Evolutionary conservation across 2,888 invertebrate species (phyloP).

Genomic region (Apamea anceps): DNA sequence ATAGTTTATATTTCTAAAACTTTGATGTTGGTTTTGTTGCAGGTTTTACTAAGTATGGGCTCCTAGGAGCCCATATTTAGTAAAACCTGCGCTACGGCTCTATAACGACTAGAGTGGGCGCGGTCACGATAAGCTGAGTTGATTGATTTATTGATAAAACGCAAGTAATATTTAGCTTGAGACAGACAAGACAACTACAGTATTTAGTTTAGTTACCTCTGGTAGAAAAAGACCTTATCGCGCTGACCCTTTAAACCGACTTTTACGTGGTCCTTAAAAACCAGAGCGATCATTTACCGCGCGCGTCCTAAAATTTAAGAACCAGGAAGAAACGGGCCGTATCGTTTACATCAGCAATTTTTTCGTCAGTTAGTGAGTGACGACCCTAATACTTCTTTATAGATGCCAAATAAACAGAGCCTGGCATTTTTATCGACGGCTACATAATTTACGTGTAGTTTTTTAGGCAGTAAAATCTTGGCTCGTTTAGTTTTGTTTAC

Average conservation of each 20-base stretch:
- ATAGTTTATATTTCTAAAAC: neutral
- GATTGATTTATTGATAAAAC: conserved; percentile 15
- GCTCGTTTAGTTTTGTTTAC: conserved; percentile 25
- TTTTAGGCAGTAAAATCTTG: conserved; percentile 32
- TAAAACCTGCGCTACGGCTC: neutral
- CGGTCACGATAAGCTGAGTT: neutral
- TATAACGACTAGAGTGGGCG: neutral
- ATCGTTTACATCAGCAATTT: conserved; percentile 52
- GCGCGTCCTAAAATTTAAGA: conserved; percentile 29
- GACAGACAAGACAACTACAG: neutral
- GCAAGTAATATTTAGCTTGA: neutral
- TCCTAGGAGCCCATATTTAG: neutral
- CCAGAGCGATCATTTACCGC: neutral
- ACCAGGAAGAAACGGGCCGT: conserved; percentile 14
- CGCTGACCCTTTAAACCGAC: neutral
- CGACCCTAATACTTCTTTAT: conserved; percentile 51
- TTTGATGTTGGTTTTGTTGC: no score
- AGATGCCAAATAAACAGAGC: conserved; percentile 55
- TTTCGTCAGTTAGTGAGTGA: conserved; percentile 53
- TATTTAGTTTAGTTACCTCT: neutral
- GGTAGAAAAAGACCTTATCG: neutral
- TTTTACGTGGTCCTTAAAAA: conserved; percentile 25
- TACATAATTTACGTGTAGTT: conserved; percentile 48
- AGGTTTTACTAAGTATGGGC: no score
- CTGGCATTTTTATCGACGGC: conserved; percentile 49